Base-by-base conservation (phyloP, 2,113 vertebrate genomes). In the Donacobius atricapilla region DNA sequence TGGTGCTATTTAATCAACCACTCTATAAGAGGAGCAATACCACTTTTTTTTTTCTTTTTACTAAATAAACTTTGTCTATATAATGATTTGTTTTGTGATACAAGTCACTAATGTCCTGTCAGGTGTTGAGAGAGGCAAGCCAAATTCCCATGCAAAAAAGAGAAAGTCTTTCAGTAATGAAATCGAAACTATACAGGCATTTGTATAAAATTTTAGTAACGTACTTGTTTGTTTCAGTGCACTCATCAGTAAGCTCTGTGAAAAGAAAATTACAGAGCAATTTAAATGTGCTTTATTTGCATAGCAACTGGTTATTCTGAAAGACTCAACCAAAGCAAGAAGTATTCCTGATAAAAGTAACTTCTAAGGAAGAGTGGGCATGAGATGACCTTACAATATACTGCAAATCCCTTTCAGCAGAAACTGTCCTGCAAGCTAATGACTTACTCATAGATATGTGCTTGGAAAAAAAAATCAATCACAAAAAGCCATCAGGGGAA, bases 1-100 rank as follows among this genome's bases (percentile, higher is more conserved):
- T 96, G 98, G 98, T 98, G 98, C 98, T 98, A 97, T 77, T 97
- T 96, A 97, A 96, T 83, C 96, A 96, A 96, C 97, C 93, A 94
- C 91, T 96, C 40, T 94, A 72, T 92, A 84, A 96, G 66, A 95
- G 97, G 93, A 97, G 93, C 87, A 96, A 96, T 95, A 94, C 96
- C 96, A 97, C 96, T 97, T 97, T 95, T 97, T 96, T 97, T 64
- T 60, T 68, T 53, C 48, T 86, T 96, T 94, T 98, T 97, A 97
- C 75, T 91, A 95, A 98, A 98, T 98, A 98, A 98, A 98, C 66
- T 82, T 95, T 95, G 95, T 87, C 72, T 89, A 87, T 65, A 76
- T 97, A 72, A 92, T 73, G 14, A 93, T 64, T 45, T 79, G 78
- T 87, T 87, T 73, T 81, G 79, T 87, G 69, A 84, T 81, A 82